phyloP scores from a whole-genome alignment of 1,140 invertebrate species.

The Pseudomyrmex concolor region DNA sequence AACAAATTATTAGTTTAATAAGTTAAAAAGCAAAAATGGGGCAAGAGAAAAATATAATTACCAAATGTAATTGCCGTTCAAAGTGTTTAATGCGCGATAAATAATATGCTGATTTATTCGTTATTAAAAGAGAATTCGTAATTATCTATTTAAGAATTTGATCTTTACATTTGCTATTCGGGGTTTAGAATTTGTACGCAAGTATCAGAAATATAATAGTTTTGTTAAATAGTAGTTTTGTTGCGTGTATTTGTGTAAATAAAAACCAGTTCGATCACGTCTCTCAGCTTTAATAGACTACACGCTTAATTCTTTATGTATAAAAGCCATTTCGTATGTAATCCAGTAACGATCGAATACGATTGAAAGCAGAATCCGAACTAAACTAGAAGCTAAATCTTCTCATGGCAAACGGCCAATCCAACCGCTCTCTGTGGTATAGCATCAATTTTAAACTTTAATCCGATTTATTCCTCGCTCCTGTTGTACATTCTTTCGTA shows the following conservation, averaged over 20 bases:
- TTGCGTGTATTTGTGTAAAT: no score
- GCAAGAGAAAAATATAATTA: not conserved
- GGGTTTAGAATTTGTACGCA: no score
- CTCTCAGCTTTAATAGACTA: not conserved
- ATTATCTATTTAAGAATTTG: not conserved
- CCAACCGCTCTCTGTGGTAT: not conserved
- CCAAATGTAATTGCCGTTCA: not conserved
- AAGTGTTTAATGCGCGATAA: not conserved
- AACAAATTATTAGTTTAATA: conserved; percentile 17
- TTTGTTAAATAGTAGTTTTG: no score
- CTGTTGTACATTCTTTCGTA: not conserved
- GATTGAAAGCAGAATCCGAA: not conserved
- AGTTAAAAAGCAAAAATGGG: not conserved
- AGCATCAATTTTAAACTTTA: conserved; percentile 1
- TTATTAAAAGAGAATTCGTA: not conserved
- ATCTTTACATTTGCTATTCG: not conserved
- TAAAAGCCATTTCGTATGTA: conserved; percentile 3
- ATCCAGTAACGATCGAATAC: conserved; percentile 1
- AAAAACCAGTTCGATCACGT: not conserved
- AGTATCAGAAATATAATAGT: no score
- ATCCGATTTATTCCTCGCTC: not conserved
- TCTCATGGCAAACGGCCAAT: not conserved
- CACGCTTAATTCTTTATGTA: not conserved
- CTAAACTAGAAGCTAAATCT: conserved; percentile 17
- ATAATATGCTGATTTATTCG: conserved; percentile 17